Percentiles rank a stretch among this genome's conserved stretches.
These are phyloP conservation scores for Anthopleura sola DNA, from an alignment of 64 coral and sea anemone species.

Conservation along the genomic window DNA sequence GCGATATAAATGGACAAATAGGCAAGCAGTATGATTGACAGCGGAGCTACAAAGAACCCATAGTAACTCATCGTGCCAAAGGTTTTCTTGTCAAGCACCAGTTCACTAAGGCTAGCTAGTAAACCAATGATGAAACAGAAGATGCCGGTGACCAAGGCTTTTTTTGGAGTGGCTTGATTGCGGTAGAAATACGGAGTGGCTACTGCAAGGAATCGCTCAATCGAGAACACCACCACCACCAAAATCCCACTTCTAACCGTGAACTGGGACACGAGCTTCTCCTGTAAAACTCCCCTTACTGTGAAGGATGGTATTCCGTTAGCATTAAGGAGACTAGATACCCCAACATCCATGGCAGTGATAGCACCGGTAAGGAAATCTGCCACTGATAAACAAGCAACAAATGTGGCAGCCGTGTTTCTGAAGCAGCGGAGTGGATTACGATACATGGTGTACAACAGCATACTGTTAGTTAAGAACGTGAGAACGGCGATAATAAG, in stretches of 20 bases:
- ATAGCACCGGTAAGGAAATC: constrained; percentile 46
- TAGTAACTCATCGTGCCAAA: constrained; percentile 23
- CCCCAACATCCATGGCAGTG: constrained; percentile 41
- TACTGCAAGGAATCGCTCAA: constrained; percentile 45
- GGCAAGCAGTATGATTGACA: constrained; percentile 1
- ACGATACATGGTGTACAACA: constrained; percentile 31
- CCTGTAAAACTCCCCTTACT: constrained; percentile 19
- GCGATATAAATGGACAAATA: constrained; percentile 10
- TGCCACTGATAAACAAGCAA: constrained; percentile 20
- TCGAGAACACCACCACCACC: constrained; percentile 35
- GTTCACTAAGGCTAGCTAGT: constrained; percentile 23
- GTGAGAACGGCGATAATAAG: constrained; percentile 36
- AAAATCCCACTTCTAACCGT: constrained; percentile 36
- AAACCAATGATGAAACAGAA: constrained; percentile 24
- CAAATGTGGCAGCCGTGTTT: constrained; percentile 32
- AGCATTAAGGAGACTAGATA: constrained; percentile 23
- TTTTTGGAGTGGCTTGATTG: constrained; percentile 10
- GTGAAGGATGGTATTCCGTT: not conserved
- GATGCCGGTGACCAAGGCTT: constrained; percentile 2
- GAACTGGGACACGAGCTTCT: constrained; percentile 44
- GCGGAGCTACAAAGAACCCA: constrained; percentile 27
- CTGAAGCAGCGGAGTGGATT: constrained; percentile 41
- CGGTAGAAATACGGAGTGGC: constrained; percentile 49
- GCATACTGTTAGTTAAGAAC: constrained; percentile 21
- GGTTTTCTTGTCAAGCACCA: constrained; percentile 16